Conservation (phyloP, 2,797 vertebrate genomes). For the Enteromius argenteus region DNA sequence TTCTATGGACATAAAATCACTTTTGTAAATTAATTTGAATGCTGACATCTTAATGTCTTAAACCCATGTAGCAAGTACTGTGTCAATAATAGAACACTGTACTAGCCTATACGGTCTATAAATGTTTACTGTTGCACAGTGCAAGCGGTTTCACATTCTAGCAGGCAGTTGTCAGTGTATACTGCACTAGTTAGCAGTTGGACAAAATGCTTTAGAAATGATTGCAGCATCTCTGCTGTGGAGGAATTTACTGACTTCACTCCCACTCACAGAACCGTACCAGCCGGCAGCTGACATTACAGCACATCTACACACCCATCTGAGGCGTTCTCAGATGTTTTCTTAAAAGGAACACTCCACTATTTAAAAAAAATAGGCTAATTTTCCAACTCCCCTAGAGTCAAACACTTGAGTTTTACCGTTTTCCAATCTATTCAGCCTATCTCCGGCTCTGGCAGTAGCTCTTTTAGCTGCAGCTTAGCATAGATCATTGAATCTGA, state of each 20-base stretch:
- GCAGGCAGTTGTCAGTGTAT: not conserved
- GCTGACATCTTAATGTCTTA: too few relatives aligned
- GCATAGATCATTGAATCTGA: too few relatives aligned
- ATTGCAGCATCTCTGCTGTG: not conserved
- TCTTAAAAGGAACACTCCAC: not conserved
- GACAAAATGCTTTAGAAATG: not conserved
- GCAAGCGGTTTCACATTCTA: not conserved
- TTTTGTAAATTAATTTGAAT: too few relatives aligned
- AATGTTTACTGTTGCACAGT: not conserved
- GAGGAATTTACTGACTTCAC: slow-evolving; percentile 1
- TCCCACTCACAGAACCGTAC: slow-evolving; percentile 6
- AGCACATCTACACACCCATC: slow-evolving; percentile 8
- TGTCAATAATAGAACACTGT: not conserved
- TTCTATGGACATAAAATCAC: too few relatives aligned
- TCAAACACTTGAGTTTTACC: too few relatives aligned
- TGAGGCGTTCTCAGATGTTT: slow-evolving; percentile 2
- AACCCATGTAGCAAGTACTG: not conserved
- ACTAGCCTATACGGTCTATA: not conserved
- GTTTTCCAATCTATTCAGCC: too few relatives aligned
- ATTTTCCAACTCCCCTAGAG: too few relatives aligned
- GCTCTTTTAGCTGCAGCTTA: too few relatives aligned
- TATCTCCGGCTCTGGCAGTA: too few relatives aligned
- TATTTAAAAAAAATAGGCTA: too few relatives aligned
- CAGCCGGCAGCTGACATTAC: not conserved
- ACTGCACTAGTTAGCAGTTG: not conserved